Percentiles rank a stretch among this genome's conserved stretches.
These are phyloP conservation scores for Eurypyga helias DNA, from an alignment of 2,113 vertebrate genomes.

Conservation along the genomic window DNA sequence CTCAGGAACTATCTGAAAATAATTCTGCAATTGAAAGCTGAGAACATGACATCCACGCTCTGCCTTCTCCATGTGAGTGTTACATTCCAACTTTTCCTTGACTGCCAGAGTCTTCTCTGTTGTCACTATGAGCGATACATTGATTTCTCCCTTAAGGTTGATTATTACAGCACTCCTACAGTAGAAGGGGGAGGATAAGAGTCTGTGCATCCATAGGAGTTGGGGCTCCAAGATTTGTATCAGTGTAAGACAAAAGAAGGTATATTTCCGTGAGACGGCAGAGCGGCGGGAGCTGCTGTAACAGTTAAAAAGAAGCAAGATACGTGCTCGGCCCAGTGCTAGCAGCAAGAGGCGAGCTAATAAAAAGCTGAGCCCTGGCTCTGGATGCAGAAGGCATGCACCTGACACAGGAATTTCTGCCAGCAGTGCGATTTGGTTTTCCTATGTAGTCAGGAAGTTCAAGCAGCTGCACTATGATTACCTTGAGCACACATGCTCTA, in stretches of 20 bases:
- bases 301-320: neutral
- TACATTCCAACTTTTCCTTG: neutral
- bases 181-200: neutral
- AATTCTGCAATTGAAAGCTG: neutral
- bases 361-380: neutral
- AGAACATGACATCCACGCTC: neutral
- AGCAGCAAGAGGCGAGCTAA: neutral
- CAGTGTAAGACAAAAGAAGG: neutral
- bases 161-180: neutral
- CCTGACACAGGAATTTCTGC: slow-evolving; percentile 34
- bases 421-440: slow-evolving; percentile 1
- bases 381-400: neutral
- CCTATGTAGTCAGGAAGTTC: neutral
- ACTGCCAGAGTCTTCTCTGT: neutral
- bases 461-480: neutral
- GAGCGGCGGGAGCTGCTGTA: neutral
- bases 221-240: neutral
- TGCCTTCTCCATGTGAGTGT: neutral
- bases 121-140: neutral
- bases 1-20: neutral
- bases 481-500: neutral
- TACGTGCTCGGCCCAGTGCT: neutral
- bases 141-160: neutral
- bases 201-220: neutral
- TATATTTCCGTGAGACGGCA: neutral